Evolutionary conservation across 2,797 vertebrate species (phyloP), one percentile per base, ranked within the genome.

Genomic region (Rhinophrynus dorsalis): DNA sequence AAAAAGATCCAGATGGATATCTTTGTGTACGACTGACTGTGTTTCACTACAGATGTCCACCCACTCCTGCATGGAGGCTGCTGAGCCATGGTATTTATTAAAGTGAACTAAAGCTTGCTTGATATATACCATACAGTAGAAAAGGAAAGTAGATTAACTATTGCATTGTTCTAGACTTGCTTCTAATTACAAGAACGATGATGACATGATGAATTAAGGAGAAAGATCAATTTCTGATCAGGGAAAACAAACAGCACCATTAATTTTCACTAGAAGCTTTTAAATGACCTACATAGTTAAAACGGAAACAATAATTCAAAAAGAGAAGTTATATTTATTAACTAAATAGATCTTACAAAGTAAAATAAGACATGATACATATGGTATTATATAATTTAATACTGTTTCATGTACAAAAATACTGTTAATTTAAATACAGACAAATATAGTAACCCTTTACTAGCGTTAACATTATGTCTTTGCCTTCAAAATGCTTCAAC

Each of bases 21-120:
- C 45, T 50, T 30, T 52, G 54, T 66, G 35, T 27, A 35, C 35
- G 44, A 24, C 42, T 40, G 61, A 54, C 27, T 44, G 57, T 72
- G 61, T 72, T 65, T 72, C 35, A 45, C 61, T 65, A n/a, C 11
- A 59, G 35, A 61, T 72, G 61, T 65, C 70, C 62, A 60, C 70
- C 61, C 61, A 71, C 68, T 71, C 60, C 26, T 32, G n/a, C 44
- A 71, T 29, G 23, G 32, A 65, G 45, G 54, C 54, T 51, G 26
- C 24, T 23, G 44, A 51, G 44, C 58, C 18, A 50, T 64, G 60
- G 52, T 29, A 57, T 50, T 56, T 20, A 64, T 48, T 50, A 57
- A 64, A 64, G 20, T 50, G 32, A 71, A 63, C 27, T 52, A 62
- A 37, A 45, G 60, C 60, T 30, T 50, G 33, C 24, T 52, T 60